Conservation (phyloP, 2,888 invertebrate species). For the Anarsia innoxiella region DNA sequence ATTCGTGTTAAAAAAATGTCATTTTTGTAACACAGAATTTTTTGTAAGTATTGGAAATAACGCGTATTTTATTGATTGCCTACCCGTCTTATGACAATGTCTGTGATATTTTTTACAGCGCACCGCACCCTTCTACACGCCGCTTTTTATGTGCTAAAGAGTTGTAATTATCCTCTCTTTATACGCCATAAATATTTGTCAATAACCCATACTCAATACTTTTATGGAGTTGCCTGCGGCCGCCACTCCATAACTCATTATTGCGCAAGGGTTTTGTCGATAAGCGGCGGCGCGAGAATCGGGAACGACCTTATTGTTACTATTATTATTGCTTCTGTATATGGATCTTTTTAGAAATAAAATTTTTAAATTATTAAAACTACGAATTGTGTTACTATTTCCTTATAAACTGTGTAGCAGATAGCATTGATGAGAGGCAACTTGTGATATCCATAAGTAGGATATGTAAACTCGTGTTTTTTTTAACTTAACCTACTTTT, state of each 20-base stretch:
- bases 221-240: constrained; percentile 67
- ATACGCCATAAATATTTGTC: constrained; percentile 74
- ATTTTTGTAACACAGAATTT: too few relatives aligned
- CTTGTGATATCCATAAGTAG: too few relatives aligned
- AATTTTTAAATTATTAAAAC: too few relatives aligned
- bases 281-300: constrained; percentile 36
- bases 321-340: constrained; percentile 26
- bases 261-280: constrained; percentile 53
- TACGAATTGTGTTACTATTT: too few relatives aligned
- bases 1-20: too few relatives aligned
- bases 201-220: constrained; percentile 69
- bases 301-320: constrained; percentile 44
- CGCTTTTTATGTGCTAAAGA: constrained; percentile 71
- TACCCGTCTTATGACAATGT: constrained; percentile 49
- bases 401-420: too few relatives aligned
- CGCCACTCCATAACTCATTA: constrained; percentile 66
- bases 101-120: constrained; percentile 63
- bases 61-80: constrained; percentile 10
- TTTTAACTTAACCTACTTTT: too few relatives aligned
- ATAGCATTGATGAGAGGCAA: too few relatives aligned
- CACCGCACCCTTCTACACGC: constrained; percentile 57
- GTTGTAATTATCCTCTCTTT: constrained; percentile 74
- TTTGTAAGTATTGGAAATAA: too few relatives aligned
- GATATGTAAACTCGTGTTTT: too few relatives aligned
- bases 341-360: too few relatives aligned